Conservation (phyloP, 2,113 vertebrate species). For the Nothocercus nigrocapillus region DNA sequence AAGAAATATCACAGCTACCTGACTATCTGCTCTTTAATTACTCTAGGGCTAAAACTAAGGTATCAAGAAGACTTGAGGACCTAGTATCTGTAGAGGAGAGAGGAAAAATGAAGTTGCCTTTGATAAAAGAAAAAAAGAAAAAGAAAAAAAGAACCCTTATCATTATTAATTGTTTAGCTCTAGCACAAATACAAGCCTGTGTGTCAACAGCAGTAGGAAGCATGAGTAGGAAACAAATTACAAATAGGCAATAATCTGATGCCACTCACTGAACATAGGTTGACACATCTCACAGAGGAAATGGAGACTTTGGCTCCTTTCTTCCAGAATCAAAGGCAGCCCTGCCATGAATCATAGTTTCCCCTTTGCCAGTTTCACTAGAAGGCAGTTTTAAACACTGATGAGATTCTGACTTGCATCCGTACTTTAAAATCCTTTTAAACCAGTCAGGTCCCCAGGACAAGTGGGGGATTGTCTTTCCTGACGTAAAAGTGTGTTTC, state of each 20-base stretch:
- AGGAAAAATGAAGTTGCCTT: background rate
- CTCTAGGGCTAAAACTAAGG: background rate
- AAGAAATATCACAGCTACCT: background rate
- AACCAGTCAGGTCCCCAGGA: background rate
- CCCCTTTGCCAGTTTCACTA: background rate
- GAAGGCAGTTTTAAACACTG: background rate
- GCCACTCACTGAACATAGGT: background rate
- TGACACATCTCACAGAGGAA: background rate
- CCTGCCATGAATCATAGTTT: background rate
- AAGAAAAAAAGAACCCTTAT: background rate
- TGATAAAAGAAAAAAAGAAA: background rate
- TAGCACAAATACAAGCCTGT: background rate
- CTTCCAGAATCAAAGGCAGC: background rate
- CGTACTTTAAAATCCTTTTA: background rate
- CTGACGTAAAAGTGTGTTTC: background rate
- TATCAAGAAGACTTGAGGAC: background rate
- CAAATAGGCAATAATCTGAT: background rate
- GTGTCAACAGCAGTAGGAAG: background rate
- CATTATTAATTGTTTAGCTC: background rate
- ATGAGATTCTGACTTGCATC: background rate
- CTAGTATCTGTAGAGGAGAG: background rate
- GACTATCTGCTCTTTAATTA: background rate
- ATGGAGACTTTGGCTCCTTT: background rate
- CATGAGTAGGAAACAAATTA: background rate
- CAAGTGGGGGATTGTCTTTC: background rate